phyloP scores from a whole-genome alignment of 2,888 invertebrate species.

The Drosophila recens region DNA sequence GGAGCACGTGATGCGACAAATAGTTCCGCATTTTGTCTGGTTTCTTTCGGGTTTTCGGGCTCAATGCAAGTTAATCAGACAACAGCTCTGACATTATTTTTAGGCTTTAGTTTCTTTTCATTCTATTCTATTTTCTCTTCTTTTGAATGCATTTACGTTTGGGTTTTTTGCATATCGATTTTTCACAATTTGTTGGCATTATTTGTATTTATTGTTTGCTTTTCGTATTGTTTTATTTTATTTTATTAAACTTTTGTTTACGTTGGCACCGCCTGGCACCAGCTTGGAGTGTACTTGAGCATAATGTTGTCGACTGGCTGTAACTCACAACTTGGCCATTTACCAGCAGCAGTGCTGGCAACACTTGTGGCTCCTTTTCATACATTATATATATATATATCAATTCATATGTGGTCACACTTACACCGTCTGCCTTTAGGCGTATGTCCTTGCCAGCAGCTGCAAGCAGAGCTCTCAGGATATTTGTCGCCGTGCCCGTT shows the following conservation, averaged over 20 bases:
- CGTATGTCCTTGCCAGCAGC: slow-evolving; percentile 96
- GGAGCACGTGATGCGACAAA: slow-evolving; percentile 79
- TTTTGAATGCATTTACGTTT: slow-evolving; percentile 64
- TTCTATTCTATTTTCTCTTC: slow-evolving; percentile 2
- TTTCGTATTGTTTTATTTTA: slow-evolving; percentile 25
- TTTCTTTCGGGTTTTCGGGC: slow-evolving; percentile 31
- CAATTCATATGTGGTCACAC: slow-evolving; percentile 79
- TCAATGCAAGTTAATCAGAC: slow-evolving; percentile 74
- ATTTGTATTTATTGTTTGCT: too few relatives aligned
- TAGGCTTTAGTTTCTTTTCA: slow-evolving; percentile 17
- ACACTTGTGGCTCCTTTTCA: slow-evolving; percentile 67
- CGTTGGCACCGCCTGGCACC: slow-evolving; percentile 82
- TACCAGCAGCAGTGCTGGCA: slow-evolving; percentile 34
- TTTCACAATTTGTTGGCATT: slow-evolving; percentile 67
- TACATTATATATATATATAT: not conserved
- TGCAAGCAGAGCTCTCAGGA: slow-evolving; percentile 94
- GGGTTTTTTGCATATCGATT: slow-evolving; percentile 72
- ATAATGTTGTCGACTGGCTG: slow-evolving; percentile 42
- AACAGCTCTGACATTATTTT: slow-evolving; percentile 42
- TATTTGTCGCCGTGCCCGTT: slow-evolving; percentile 96
- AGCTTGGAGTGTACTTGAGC: slow-evolving; percentile 67
- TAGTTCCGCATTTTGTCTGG: slow-evolving; percentile 71
- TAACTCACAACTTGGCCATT: slow-evolving; percentile 41
- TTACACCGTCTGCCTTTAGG: slow-evolving; percentile 94
- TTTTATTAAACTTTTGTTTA: slow-evolving; percentile 79